These are phyloP conservation scores for Alectoris magna DNA, from an alignment of 2,797 vertebrate species.

Conservation along the genomic window DNA sequence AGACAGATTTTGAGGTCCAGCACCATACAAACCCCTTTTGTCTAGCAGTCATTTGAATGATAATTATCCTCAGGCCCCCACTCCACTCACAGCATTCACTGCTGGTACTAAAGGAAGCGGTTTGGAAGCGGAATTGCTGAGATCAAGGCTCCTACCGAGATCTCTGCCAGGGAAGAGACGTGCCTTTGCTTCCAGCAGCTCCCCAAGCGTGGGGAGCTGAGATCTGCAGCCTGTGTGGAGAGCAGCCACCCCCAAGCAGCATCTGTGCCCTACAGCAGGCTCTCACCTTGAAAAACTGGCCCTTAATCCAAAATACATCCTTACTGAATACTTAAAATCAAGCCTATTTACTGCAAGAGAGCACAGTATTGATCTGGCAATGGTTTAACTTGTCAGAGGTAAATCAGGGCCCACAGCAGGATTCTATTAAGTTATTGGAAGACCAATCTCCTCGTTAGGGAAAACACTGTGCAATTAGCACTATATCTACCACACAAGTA, in stretches of 20 bases:
- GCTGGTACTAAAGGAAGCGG: neutral
- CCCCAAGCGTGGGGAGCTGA: neutral
- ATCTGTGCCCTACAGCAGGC: fast-evolving
- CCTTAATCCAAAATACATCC: neutral
- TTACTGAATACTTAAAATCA: constrained; percentile 15
- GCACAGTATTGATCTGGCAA: neutral
- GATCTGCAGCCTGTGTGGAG: neutral
- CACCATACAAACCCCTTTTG: fast-evolving
- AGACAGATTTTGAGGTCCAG: fast-evolving
- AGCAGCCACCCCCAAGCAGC: neutral
- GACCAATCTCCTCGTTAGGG: neutral
- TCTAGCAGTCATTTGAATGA: neutral
- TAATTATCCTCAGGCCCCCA: neutral
- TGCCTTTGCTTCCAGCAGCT: neutral
- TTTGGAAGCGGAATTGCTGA: neutral
- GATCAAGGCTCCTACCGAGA: neutral
- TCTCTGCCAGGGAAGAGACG: neutral
- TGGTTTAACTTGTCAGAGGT: neutral
- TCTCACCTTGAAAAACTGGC: neutral
- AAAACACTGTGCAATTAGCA: neutral
- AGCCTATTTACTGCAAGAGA: constrained; percentile 28
- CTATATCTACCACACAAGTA: neutral
- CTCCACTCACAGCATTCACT: neutral
- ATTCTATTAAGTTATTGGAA: neutral
- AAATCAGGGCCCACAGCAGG: neutral